phyloP scores from a whole-genome alignment of 2,113 vertebrate species.

The Cynocephalus volans region DNA sequence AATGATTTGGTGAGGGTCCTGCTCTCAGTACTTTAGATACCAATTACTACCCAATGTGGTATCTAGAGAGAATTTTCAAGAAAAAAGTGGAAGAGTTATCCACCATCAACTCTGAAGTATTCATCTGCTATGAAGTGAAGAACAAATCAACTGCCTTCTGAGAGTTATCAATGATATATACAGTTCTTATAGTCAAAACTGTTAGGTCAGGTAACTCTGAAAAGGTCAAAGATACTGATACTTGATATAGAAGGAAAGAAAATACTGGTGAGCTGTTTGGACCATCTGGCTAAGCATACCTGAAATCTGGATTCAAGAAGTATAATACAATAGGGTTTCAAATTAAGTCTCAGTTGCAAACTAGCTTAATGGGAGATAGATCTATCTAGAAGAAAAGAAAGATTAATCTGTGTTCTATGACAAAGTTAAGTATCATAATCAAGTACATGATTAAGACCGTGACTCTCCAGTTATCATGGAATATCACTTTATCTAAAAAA shows the following conservation, averaged over 20 bases:
- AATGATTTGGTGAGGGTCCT: not conserved
- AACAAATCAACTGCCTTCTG: constrained; percentile 26
- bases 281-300: not conserved
- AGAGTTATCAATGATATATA: not conserved
- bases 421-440: constrained; percentile 4
- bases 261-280: not conserved
- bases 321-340: not conserved
- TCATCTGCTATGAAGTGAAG: not conserved
- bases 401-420: constrained; percentile 8
- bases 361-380: not conserved
- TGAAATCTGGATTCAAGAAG: constrained; percentile 31
- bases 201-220: constrained; percentile 10
- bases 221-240: not conserved
- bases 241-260: not conserved
- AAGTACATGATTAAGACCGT: not conserved
- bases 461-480: not conserved
- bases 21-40: not conserved
- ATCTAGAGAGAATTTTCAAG: not conserved
- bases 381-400: not conserved
- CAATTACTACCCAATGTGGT: not conserved
- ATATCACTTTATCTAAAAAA: not conserved
- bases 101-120: not conserved
- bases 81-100: not conserved
- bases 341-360: constrained; percentile 57
- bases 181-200: not conserved